Conservation (phyloP, 2,113 vertebrate species). For the Malurus cyaneus region DNA sequence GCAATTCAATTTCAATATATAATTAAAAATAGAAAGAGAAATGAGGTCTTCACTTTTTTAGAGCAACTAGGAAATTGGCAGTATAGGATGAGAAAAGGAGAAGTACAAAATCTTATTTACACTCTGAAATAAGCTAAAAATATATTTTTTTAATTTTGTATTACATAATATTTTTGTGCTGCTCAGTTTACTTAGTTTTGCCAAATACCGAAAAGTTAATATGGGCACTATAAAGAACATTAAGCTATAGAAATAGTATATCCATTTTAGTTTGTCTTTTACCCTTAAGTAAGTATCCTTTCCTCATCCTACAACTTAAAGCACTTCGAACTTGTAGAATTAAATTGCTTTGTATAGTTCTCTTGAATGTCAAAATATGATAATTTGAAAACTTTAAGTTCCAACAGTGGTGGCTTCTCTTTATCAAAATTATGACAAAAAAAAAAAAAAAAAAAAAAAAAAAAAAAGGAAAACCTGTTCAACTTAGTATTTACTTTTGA, state of each 20-base stretch:
- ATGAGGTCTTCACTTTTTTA: background rate
- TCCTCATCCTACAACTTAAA: background rate
- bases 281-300: background rate
- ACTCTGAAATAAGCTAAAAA: background rate
- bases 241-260: background rate
- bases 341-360: background rate
- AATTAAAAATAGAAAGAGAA: slow-evolving; percentile 36
- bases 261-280: background rate
- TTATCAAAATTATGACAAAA: background rate
- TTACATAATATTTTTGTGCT: background rate
- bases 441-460: too few relatives aligned
- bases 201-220: background rate
- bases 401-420: background rate
- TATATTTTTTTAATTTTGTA: background rate
- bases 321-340: slow-evolving; percentile 30
- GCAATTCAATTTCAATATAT: background rate
- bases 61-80: background rate
- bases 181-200: background rate
- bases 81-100: background rate
- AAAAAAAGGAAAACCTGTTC: background rate
- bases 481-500: background rate
- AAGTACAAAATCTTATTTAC: background rate
- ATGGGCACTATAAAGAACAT: background rate
- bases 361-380: slow-evolving; percentile 31
- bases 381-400: slow-evolving; percentile 1